These are phyloP conservation scores for Caenorhabditis uteleia DNA, from an alignment of 2,888 invertebrate genomes.

Conservation along the genomic window DNA sequence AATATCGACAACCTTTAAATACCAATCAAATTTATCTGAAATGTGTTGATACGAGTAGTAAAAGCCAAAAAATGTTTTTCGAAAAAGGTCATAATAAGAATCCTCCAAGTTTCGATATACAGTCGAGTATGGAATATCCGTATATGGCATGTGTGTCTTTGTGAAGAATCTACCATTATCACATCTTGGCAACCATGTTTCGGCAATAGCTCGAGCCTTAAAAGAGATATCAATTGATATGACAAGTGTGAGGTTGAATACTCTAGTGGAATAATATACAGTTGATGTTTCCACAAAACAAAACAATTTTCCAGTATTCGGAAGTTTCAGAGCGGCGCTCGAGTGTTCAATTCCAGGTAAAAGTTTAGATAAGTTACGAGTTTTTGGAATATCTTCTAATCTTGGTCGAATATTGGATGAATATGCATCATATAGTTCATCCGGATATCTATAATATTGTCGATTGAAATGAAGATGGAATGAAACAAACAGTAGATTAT, in stretches of 20 bases:
- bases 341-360: too few species aligned
- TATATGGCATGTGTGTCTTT: conserved; percentile 19
- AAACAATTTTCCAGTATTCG: conserved; percentile 40
- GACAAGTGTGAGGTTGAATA: conserved; percentile 1
- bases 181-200: conserved; percentile 53
- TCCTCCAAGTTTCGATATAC: conserved; percentile 49
- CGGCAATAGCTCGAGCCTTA: conserved; percentile 33
- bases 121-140: conserved; percentile 43
- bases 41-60: conserved; percentile 45
- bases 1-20: conserved; percentile 42
- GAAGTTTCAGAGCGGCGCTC: too few species aligned
- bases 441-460: too few species aligned
- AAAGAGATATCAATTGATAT: not conserved
- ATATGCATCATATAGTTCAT: too few species aligned
- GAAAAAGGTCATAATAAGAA: conserved; percentile 44
- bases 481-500: too few species aligned
- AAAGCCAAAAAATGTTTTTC: conserved; percentile 47
- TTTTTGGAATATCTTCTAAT: too few species aligned
- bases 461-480: too few species aligned
- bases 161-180: conserved; percentile 56
- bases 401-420: too few species aligned
- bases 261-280: conserved; percentile 33
- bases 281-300: conserved; percentile 41
- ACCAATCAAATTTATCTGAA: conserved; percentile 55
- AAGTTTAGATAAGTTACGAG: too few species aligned